phyloP scores from a whole-genome alignment of 2,113 vertebrate species.

The Potamarius usumacintae region DNA sequence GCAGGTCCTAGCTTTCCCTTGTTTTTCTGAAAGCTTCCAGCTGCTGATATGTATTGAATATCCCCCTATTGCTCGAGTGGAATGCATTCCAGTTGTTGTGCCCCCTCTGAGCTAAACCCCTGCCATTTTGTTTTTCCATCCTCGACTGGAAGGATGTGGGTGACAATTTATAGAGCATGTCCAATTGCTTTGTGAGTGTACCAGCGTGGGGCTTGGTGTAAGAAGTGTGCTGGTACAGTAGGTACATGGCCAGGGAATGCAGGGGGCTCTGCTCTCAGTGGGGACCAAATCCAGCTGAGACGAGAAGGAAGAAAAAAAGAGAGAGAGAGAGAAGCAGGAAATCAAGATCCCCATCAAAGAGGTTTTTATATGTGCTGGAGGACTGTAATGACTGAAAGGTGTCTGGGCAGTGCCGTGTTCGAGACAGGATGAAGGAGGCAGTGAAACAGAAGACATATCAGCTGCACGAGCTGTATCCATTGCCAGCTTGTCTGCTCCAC shows the following conservation, averaged over 20 bases:
- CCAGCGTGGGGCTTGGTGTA: conserved; percentile 66
- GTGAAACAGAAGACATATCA: conserved; percentile 51
- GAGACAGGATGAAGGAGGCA: conserved; percentile 41
- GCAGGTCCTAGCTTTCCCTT: conserved; percentile 11
- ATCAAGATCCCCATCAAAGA: conserved; percentile 67
- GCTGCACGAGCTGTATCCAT: conserved; percentile 23
- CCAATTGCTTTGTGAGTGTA: conserved; percentile 72
- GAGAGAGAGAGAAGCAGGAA: conserved; percentile 47
- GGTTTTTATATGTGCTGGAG: conserved; percentile 57
- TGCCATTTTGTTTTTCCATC: conserved; percentile 57
- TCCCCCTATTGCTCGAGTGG: conserved; percentile 64
- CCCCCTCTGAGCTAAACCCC: conserved; percentile 37
- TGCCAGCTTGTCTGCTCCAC: conserved; percentile 14
- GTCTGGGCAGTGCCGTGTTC: conserved; percentile 31
- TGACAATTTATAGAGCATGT: conserved; percentile 76
- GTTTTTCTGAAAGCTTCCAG: conserved; percentile 69
- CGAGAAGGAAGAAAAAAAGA: conserved; percentile 36
- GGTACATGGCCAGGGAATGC: conserved; percentile 69
- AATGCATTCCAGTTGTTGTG: conserved; percentile 68
- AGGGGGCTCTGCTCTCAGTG: conserved; percentile 18
- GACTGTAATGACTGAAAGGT: conserved; percentile 48
- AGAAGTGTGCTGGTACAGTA: conserved; percentile 67
- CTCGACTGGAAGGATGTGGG: conserved; percentile 72
- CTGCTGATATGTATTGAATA: conserved; percentile 67
- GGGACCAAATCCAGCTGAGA: conserved; percentile 34